Conservation (phyloP, 2,888 invertebrate genomes). For the Leucozona laternaria region DNA sequence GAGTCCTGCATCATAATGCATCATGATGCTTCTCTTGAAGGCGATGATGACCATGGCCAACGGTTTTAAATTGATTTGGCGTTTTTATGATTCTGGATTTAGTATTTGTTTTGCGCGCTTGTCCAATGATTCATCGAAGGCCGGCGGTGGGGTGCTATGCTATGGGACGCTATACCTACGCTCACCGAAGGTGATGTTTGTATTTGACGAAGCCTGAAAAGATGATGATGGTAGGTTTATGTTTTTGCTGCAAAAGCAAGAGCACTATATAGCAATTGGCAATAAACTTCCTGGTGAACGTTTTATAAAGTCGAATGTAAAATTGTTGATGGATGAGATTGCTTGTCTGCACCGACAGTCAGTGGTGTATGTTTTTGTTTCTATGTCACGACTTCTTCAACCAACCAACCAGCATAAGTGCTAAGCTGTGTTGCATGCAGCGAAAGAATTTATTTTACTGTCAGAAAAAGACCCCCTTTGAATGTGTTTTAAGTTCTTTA, state of each 20-base stretch:
- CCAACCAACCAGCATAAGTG: conserved; percentile 26
- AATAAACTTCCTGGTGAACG: conserved; percentile 46
- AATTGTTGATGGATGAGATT: conserved; percentile 37
- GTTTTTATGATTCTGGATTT: conserved; percentile 61
- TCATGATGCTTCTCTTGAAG: conserved; percentile 18
- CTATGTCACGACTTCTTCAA: conserved; percentile 35
- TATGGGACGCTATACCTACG: no score
- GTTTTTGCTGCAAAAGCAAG: background rate
- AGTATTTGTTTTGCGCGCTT: conserved; percentile 46
- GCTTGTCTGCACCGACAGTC: conserved; percentile 16
- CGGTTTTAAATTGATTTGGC: conserved; percentile 66
- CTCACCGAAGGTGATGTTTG: conserved; percentile 29
- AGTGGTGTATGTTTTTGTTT: conserved; percentile 35
- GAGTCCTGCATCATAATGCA: conserved; percentile 20
- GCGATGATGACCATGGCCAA: conserved; percentile 56
- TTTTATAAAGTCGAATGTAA: conserved; percentile 35
- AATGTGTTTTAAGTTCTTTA: conserved; percentile 7
- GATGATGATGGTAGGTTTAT: conserved; percentile 37
- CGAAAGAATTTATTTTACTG: conserved; percentile 25
- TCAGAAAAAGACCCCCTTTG: conserved; percentile 16
- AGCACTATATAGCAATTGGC: conserved; percentile 31
- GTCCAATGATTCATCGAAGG: conserved; percentile 25
- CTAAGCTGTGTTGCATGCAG: conserved; percentile 34
- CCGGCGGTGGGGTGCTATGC: background rate
- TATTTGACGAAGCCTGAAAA: conserved; percentile 33